Evolutionary conservation across 2,797 vertebrate species (phyloP).

Genomic region (Tapera naevia): DNA sequence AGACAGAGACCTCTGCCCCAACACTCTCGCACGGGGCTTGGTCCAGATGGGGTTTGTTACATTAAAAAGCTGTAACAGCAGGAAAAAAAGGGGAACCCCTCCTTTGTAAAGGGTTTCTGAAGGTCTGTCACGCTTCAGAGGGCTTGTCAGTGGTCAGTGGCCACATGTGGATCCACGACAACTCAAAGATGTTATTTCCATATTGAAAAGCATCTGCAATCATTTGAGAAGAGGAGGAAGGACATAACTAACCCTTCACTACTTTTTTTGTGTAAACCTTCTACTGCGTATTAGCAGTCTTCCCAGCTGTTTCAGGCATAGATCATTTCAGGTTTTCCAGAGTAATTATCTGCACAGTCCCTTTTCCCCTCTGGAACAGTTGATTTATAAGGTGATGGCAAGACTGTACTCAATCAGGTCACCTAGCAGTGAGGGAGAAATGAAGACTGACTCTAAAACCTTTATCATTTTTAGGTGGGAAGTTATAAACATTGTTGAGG

Average conservation of each 20-base stretch:
- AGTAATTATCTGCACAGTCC: constrained; percentile 26
- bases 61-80: not conserved
- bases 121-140: not conserved
- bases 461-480: constrained; percentile 44
- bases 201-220: not conserved
- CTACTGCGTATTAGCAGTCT: constrained; percentile 13
- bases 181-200: not conserved
- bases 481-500: constrained; percentile 58
- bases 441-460: constrained; percentile 44
- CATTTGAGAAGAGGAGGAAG: not conserved
- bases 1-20: not conserved
- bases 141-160: not conserved
- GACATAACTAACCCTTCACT: not conserved
- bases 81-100: not conserved
- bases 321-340: constrained; percentile 11
- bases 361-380: not conserved
- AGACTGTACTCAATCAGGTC: constrained; percentile 26
- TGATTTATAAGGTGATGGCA: constrained; percentile 67
- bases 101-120: not conserved
- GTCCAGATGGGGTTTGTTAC: not conserved
- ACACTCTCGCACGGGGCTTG: not conserved
- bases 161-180: rapidly evolving
- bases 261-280: not conserved
- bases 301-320: constrained; percentile 28
- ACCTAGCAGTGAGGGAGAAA: constrained; percentile 13